Evolutionary conservation across 2,797 vertebrate genomes (phyloP).

Genomic region (Galagoides demidoff): DNA sequence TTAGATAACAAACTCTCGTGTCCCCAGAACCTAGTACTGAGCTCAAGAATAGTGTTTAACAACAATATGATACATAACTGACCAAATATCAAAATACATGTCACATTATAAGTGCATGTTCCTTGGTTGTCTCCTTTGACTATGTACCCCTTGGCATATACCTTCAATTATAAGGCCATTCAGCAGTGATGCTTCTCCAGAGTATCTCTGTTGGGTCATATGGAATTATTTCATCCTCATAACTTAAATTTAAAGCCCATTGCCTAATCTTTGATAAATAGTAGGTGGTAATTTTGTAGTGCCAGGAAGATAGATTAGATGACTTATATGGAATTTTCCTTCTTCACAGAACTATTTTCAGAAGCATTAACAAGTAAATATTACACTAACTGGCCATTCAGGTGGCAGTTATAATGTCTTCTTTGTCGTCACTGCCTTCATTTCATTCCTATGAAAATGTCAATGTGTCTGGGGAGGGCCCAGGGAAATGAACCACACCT

Average conservation of each 20-base stretch:
- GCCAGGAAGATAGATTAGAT: conserved; percentile 40
- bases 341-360: conserved; percentile 58
- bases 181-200: not conserved
- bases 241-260: conserved; percentile 23
- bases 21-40: not conserved
- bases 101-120: not conserved
- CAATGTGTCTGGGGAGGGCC: conserved; percentile 60
- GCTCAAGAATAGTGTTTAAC: not conserved
- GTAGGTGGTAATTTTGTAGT: not conserved
- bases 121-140: not conserved
- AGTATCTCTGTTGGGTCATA: not conserved
- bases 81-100: not conserved
- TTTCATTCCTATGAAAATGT: conserved; percentile 67
- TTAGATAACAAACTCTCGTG: not conserved
- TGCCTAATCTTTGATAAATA: conserved; percentile 14
- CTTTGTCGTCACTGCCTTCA: conserved; percentile 63
- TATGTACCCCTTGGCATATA: not conserved
- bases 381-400: conserved; percentile 38
- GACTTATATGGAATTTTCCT: conserved; percentile 41
- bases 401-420: conserved; percentile 45
- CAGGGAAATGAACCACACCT: conserved; percentile 66
- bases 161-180: not conserved
- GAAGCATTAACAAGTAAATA: conserved; percentile 60
- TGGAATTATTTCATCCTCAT: conserved; percentile 8
- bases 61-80: not conserved